phyloP scores from a whole-genome alignment of 2,113 vertebrate species.

The Myrmecobius fasciatus region DNA sequence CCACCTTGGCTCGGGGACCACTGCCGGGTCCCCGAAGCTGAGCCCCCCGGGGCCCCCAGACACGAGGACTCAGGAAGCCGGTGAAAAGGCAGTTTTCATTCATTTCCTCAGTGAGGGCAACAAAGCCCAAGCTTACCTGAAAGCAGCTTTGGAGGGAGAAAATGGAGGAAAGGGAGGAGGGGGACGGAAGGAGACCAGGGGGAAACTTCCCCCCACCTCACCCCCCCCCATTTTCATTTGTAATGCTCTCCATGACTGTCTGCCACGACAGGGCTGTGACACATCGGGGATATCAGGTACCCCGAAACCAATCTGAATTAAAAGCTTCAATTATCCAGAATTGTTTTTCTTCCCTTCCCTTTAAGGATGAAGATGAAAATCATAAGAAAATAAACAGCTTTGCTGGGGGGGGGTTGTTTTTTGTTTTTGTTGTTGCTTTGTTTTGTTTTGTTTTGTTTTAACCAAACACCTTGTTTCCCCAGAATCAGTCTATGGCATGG shows the following conservation, averaged over 20 bases:
- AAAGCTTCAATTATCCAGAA: neutral
- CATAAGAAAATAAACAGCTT: neutral
- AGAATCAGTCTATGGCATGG: no score
- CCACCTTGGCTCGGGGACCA: neutral
- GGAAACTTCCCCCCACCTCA: neutral
- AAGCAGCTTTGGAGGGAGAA: neutral
- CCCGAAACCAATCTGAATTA: neutral
- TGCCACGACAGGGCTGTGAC: no score
- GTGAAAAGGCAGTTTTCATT: neutral
- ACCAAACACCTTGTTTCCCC: neutral
- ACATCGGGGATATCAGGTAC: no score
- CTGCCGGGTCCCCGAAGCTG: neutral
- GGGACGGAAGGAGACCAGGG: accelerated
- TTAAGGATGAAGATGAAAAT: neutral
- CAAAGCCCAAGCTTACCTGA: neutral
- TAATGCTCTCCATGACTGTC: no score
- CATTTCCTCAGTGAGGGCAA: neutral
- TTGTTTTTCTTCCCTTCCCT: neutral
- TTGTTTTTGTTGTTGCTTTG: no score
- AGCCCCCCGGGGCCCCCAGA: neutral
- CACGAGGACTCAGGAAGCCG: neutral
- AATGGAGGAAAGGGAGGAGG: neutral
- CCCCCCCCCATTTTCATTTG: neutral
- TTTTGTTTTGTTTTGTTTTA: no score
- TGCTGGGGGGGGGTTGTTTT: no score